Conservation (phyloP, 2,113 vertebrate genomes). For the Dicentrarchus labrax region DNA sequence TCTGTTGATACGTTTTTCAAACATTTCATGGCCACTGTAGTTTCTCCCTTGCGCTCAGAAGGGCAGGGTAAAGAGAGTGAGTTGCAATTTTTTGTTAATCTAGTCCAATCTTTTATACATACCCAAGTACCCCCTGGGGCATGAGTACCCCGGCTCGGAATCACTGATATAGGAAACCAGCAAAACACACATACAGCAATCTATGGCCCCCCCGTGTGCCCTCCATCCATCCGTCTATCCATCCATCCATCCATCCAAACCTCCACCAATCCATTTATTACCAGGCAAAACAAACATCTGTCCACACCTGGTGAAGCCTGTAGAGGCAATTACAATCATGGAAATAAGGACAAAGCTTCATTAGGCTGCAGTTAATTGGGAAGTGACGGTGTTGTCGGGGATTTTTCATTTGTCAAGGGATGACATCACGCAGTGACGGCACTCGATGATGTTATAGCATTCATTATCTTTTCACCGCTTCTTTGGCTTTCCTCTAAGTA, state of each 20-base stretch:
- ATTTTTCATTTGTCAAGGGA: constrained; percentile 13
- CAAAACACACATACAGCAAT: constrained; percentile 43
- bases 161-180: constrained; percentile 39
- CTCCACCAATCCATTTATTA: constrained; percentile 1
- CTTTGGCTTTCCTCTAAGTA: constrained; percentile 36
- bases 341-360: constrained; percentile 51
- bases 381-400: not conserved
- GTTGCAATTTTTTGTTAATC: not conserved
- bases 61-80: too few species aligned
- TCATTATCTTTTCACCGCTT: constrained; percentile 51
- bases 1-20: too few species aligned
- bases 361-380: constrained; percentile 25
- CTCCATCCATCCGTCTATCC: not conserved
- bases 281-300: constrained; percentile 50
- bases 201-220: not conserved
- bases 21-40: too few species aligned
- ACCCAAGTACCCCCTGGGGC: constrained; percentile 21
- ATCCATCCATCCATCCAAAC: constrained; percentile 9
- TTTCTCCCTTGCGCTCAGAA: too few species aligned
- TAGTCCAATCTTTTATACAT: constrained; percentile 27
- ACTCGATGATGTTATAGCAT: constrained; percentile 44
- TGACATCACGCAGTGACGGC: constrained; percentile 48
- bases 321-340: constrained; percentile 59
- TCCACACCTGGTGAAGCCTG: constrained; percentile 62
- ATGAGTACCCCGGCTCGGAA: not conserved